Base-by-base conservation (phyloP, 2,113 vertebrate genomes). In the Psettodes erumei region DNA sequence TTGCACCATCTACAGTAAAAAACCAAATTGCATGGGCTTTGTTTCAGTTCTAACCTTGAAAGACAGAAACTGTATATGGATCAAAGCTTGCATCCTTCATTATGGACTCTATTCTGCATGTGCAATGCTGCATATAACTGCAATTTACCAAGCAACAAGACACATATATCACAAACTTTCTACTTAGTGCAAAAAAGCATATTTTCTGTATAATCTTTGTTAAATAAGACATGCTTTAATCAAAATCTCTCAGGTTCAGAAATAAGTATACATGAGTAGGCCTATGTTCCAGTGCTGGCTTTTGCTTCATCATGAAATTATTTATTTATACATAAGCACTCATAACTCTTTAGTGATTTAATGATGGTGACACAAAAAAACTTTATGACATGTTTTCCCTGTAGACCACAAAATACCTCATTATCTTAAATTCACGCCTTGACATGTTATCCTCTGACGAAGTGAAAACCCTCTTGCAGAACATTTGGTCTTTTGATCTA, bases 381-480 rank as follows among this genome's bases (percentile, higher is more conserved):
- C n/a, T 53, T 16, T 13, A 12, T 54, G 12, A 33, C 35, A 37
- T 6, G 12, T 30, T 61, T 74, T 43, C 18, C 65, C 58, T 8
- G 21, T 27, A 40, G 16, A 69, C 33, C 16, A 10, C 56, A 64
- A 63, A n/a, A 27, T 8, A 25, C 27, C 42, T n/a, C 33, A 54
- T 56, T 47, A 74, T 75, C 60, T 65, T 13, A 37, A 59, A 23
- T 76, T 60, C 27, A 10, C 59, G 53, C 28, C 27, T 58, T 50
- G 13, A 50, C 30, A 40, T 10, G 19, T 16, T 42, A 19, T 33
- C 47, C 55, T 68, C 70, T 32, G 19, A 25, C 35, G 3, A 45
- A 25, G 35, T 38, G 8, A n/a, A 38, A 59, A 19, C 8, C 47
- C 37, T 47, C 10, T 2, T 48, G 21, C 45, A 12, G 23, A 19